These are phyloP conservation scores for Tiliacea citrago DNA, from an alignment of 2,888 invertebrate genomes.

Conservation along the genomic window DNA sequence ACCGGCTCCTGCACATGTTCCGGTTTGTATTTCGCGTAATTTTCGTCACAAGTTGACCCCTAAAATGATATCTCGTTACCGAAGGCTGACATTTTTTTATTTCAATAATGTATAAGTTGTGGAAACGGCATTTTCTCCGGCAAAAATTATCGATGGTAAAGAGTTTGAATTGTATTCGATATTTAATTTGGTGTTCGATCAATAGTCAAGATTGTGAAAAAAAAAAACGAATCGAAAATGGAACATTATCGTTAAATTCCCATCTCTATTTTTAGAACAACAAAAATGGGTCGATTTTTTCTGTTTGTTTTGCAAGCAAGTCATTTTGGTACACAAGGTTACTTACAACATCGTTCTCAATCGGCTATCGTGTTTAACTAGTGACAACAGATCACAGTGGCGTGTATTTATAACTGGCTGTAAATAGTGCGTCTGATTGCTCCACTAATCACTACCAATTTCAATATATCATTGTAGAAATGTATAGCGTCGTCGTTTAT, in stretches of 20 bases:
- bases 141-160: not conserved
- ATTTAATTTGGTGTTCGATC: slow-evolving; percentile 23
- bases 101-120: slow-evolving; percentile 64
- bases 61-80: slow-evolving; percentile 66
- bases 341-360: slow-evolving; percentile 55
- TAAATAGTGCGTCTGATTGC: slow-evolving; percentile 76
- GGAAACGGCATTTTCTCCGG: slow-evolving; percentile 20
- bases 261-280: slow-evolving; percentile 13
- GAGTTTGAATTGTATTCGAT: slow-evolving; percentile 22
- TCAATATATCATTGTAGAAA: slow-evolving; percentile 45
- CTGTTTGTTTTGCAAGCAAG: slow-evolving; percentile 54
- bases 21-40: slow-evolving; percentile 75
- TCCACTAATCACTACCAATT: slow-evolving; percentile 72
- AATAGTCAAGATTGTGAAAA: not conserved
- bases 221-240: slow-evolving; percentile 5
- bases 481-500: slow-evolving; percentile 17
- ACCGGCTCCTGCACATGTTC: slow-evolving; percentile 66
- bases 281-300: slow-evolving; percentile 20
- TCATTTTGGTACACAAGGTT: slow-evolving; percentile 60
- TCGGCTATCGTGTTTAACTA: slow-evolving; percentile 59
- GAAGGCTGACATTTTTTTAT: slow-evolving; percentile 64
- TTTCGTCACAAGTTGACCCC: slow-evolving; percentile 74
- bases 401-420: slow-evolving; percentile 71
- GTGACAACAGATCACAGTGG: slow-evolving; percentile 69
- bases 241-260: slow-evolving; percentile 8